Conservation (phyloP, 1,140 invertebrate genomes). For the Ceratina australensis region DNA sequence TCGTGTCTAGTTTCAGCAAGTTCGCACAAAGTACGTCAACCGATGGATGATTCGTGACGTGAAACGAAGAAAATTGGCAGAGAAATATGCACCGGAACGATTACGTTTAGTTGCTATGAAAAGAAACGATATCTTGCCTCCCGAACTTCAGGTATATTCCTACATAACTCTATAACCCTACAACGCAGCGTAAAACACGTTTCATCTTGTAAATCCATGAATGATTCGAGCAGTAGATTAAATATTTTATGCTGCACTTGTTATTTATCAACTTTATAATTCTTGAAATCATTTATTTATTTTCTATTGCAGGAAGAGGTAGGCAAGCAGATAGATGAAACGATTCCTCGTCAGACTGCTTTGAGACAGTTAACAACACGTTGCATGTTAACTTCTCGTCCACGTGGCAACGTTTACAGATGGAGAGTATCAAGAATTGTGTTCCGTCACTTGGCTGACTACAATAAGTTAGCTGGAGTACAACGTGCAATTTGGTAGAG, state of each 20-base stretch:
- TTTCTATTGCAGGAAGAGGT: constrained; percentile 24
- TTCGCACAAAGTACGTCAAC: constrained; percentile 72
- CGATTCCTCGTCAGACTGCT: constrained; percentile 87
- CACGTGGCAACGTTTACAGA: constrained; percentile 85
- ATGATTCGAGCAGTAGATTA: not conserved
- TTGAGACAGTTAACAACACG: constrained; percentile 83
- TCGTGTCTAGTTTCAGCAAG: constrained; percentile 81
- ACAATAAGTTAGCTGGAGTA: constrained; percentile 93
- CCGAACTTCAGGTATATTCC: constrained; percentile 84
- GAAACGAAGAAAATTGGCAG: constrained; percentile 86
- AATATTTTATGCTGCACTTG: not conserved
- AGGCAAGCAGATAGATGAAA: constrained; percentile 41
- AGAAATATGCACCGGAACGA: constrained; percentile 86
- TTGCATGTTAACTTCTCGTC: constrained; percentile 90
- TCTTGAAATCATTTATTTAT: not conserved
- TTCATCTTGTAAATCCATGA: not conserved
- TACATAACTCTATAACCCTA: constrained; percentile 5
- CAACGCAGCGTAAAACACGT: not conserved
- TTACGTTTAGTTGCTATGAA: constrained; percentile 88
- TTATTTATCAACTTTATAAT: not conserved
- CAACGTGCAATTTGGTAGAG: constrained; percentile 92
- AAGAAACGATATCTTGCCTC: constrained; percentile 90
- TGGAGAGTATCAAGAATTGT: constrained; percentile 94
- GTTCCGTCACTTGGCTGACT: constrained; percentile 92
- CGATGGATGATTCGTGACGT: constrained; percentile 83